Percentiles rank a stretch among this genome's conserved stretches.
Evolutionary conservation across 1,140 invertebrate genomes (phyloP).

Genomic region (Eumaeus atala): DNA sequence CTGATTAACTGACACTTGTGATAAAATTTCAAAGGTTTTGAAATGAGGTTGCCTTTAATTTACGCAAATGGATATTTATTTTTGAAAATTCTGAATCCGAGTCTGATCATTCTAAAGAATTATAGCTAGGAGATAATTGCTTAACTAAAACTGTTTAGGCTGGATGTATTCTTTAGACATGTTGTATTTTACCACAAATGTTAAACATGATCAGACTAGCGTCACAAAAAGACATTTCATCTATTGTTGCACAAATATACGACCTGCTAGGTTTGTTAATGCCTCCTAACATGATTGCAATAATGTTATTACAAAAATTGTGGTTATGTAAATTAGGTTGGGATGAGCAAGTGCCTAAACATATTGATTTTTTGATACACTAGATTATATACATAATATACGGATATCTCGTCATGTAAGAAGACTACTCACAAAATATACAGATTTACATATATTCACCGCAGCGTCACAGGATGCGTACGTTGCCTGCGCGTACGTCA

Average conservation of each 20-base stretch:
- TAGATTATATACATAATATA: constrained; percentile 16
- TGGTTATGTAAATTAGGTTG: no score
- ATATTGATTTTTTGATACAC: constrained; percentile 15
- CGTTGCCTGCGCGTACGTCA: constrained; percentile 11
- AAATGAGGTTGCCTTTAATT: constrained; percentile 21
- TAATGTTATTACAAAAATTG: constrained; percentile 18
- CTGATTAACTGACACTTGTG: constrained; percentile 24
- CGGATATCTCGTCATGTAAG: constrained; percentile 19
- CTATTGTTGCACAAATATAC: constrained; percentile 19
- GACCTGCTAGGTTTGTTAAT: constrained; percentile 14
- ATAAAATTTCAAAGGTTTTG: constrained; percentile 28
- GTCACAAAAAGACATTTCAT: constrained; percentile 9
- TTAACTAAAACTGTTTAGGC: constrained; percentile 25
- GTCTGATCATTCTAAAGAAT: constrained; percentile 6
- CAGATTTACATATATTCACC: constrained; percentile 16
- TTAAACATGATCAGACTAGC: constrained; percentile 11
- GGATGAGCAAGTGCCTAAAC: no score
- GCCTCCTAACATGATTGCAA: constrained; percentile 15
- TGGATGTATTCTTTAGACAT: constrained; percentile 21
- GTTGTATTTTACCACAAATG: constrained; percentile 22
- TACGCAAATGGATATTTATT: constrained; percentile 41
- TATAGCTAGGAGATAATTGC: constrained; percentile 14
- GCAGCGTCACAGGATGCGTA: constrained; percentile 9
- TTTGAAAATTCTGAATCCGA: constrained; percentile 2
- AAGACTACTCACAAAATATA: no score